phyloP scores from a whole-genome alignment of 2,888 invertebrate genomes.

The Chymomyza caudatula region DNA sequence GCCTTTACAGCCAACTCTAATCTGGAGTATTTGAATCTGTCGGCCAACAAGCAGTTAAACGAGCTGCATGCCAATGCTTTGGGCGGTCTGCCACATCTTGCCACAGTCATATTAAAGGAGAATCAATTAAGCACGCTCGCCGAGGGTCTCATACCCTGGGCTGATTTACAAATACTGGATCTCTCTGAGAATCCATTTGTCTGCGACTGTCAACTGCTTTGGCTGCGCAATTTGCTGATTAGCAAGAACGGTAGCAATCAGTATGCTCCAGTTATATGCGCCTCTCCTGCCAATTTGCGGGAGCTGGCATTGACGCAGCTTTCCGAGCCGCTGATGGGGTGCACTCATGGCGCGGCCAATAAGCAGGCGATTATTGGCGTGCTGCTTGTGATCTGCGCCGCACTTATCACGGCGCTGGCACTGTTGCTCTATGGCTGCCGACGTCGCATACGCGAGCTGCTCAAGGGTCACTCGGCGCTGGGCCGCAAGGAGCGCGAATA shows the following conservation, averaged over 20 bases:
- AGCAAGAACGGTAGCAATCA: conserved; percentile 75
- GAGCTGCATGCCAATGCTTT: conserved; percentile 87
- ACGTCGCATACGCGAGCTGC: conserved; percentile 86
- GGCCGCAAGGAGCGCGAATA: conserved; percentile 90
- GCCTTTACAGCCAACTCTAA: conserved; percentile 90
- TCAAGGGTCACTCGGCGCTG: conserved; percentile 82
- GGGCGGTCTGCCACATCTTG: conserved; percentile 87
- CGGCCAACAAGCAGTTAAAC: conserved; percentile 87
- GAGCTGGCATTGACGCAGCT: conserved; percentile 84
- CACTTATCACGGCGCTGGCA: conserved; percentile 84
- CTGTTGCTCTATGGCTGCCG: conserved; percentile 89
- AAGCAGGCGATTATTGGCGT: conserved; percentile 90
- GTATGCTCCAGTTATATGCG: conserved; percentile 81
- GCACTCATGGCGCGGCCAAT: conserved; percentile 87
- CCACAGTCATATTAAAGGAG: conserved; percentile 86
- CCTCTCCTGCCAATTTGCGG: conserved; percentile 85
- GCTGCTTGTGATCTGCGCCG: conserved; percentile 85
- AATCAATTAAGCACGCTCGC: conserved; percentile 87
- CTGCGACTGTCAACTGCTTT: conserved; percentile 89
- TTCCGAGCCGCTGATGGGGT: conserved; percentile 88
- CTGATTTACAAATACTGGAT: conserved; percentile 86
- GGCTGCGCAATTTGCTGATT: conserved; percentile 85
- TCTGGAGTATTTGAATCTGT: conserved; percentile 86
- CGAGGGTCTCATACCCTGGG: conserved; percentile 89
- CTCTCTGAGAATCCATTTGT: conserved; percentile 89